These are phyloP conservation scores for rabbit (Oryctolagus cuniculus) DNA, from an alignment of 2,113 vertebrate genomes.

Conservation along the genomic window mOryCun1.1 NC_091447.1:18640001-18640500, in stretches of 20 bases:
- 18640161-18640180: neutral
- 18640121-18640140: neutral
- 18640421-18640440: neutral
- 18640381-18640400: neutral
- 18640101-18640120: neutral
- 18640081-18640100: neutral
- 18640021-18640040: constrained; percentile 11
- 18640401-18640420: constrained; percentile 23
- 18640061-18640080: neutral
- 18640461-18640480: too few species aligned
- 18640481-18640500: too few species aligned
- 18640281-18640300: constrained; percentile 17
- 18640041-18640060: neutral
- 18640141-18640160: neutral
- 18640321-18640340: constrained; percentile 4
- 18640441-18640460: neutral
- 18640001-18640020: neutral
- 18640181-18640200: neutral
- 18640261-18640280: constrained; percentile 3
- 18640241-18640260: neutral
- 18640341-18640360: constrained; percentile 37
- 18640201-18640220: neutral
- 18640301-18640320: constrained; percentile 51
- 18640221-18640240: constrained; percentile 17
- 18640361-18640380: constrained; percentile 26